Evolutionary conservation across 2,888 invertebrate species (phyloP).

Genomic region (Prosopocoilus inquinatus): DNA sequence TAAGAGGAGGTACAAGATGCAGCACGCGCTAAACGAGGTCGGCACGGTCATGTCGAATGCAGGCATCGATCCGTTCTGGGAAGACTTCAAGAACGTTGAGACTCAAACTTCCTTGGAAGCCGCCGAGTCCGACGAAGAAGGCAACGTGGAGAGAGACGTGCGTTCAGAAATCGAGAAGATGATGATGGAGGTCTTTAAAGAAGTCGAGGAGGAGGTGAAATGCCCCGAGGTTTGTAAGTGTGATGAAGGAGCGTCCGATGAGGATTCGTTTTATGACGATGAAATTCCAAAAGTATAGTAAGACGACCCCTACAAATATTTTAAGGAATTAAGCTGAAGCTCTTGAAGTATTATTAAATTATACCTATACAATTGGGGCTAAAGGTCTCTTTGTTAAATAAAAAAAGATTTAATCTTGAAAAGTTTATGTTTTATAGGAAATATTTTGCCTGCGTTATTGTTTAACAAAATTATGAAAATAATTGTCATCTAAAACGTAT

Average conservation of each 20-base stretch:
- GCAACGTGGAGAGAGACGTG: background rate
- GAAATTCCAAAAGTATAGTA: background rate
- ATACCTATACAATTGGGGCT: too few relatives aligned
- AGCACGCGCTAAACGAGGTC: constrained; percentile 4
- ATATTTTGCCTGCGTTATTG: too few relatives aligned
- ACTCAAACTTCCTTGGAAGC: constrained; percentile 4
- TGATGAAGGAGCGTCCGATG: background rate
- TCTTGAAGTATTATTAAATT: too few relatives aligned
- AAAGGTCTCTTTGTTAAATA: too few relatives aligned
- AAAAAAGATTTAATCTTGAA: too few relatives aligned
- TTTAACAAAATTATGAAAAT: too few relatives aligned
- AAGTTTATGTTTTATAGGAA: too few relatives aligned
- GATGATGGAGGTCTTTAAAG: background rate
- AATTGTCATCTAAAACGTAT: background rate
- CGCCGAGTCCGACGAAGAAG: background rate
- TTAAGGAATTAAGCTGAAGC: too few relatives aligned
- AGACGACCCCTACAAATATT: too few relatives aligned
- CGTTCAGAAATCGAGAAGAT: background rate
- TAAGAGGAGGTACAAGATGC: constrained; percentile 2
- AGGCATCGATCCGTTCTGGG: constrained; percentile 13
- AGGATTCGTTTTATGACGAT: constrained; percentile 9
- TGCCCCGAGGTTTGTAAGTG: background rate
- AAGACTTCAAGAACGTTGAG: constrained; percentile 9
- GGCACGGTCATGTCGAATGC: constrained; percentile 17
- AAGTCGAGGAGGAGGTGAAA: background rate